A percentile compares a stretch with the other conserved stretches of the same genome.
phyloP scores from a whole-genome alignment of 2,888 invertebrate species.

The Tetrapedia diversipes region DNA sequence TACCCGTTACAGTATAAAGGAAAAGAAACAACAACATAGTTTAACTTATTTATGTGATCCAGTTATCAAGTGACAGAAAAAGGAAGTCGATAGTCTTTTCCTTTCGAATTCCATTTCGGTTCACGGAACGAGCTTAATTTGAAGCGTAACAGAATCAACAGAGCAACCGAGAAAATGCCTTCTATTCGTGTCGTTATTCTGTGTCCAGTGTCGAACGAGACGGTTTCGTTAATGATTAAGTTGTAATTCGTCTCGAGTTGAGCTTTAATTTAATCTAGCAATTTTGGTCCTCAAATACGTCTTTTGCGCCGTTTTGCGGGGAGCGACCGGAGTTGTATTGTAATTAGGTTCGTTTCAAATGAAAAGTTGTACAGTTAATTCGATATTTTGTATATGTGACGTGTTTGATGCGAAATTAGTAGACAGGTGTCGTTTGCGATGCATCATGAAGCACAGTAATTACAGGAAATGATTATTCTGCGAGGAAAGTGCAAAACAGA shows the following conservation, averaged over 20 bases:
- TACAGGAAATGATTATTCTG: slow-evolving; percentile 27
- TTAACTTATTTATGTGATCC: slow-evolving; percentile 6
- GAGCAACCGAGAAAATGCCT: background rate
- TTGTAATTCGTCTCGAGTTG: background rate
- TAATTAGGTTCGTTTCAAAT: background rate
- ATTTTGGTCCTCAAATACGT: slow-evolving; percentile 17
- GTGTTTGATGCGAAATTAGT: slow-evolving; percentile 39
- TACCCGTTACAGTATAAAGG: background rate
- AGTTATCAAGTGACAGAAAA: background rate
- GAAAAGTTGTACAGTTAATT: slow-evolving; percentile 55
- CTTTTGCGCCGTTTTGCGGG: background rate
- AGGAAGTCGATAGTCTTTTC: too few relatives aligned
- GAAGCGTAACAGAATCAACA: background rate
- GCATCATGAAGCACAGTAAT: slow-evolving; percentile 23
- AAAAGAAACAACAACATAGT: background rate
- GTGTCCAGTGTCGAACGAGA: background rate
- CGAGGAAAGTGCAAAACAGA: slow-evolving; percentile 29
- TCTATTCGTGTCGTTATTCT: background rate
- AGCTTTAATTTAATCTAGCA: slow-evolving; percentile 52
- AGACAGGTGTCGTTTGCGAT: slow-evolving; percentile 30
- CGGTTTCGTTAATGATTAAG: slow-evolving; percentile 41
- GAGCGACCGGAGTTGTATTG: background rate
- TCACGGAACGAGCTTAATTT: too few relatives aligned
- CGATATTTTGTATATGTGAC: slow-evolving; percentile 23
- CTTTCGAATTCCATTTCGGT: too few relatives aligned